A percentile compares a stretch with the other conserved stretches of the same genome.
These are phyloP conservation scores for Xyrichtys novacula DNA, from an alignment of 2,797 vertebrate species.

Conservation along the genomic window DNA sequence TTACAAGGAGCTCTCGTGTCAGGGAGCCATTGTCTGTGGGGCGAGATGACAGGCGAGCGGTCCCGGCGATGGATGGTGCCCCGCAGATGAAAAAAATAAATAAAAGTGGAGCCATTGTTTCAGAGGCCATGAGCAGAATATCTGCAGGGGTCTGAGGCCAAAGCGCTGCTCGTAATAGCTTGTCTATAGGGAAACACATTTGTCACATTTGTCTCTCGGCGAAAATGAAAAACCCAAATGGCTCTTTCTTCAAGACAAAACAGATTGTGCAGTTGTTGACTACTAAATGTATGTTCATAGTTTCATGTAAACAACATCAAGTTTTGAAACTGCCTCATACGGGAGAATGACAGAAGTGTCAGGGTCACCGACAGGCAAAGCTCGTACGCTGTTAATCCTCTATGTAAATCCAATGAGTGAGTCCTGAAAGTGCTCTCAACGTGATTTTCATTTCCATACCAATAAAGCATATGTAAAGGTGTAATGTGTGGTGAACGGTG, in stretches of 20 bases:
- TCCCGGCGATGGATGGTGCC: conserved; percentile 74
- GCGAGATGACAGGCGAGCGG: conserved; percentile 67
- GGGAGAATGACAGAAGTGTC: neutral
- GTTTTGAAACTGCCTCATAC: neutral
- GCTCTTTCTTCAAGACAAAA: conserved; percentile 34
- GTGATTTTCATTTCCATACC: neutral
- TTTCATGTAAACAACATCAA: neutral
- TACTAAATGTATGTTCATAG: conserved; percentile 3
- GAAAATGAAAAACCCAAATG: conserved; percentile 52
- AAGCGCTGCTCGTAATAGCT: conserved; percentile 68
- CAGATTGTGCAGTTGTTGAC: conserved; percentile 3
- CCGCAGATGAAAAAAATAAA: conserved; percentile 76
- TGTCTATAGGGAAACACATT: conserved; percentile 71
- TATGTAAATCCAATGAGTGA: no score
- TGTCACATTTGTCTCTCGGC: conserved; percentile 66
- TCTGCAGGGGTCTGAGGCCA: conserved; percentile 65
- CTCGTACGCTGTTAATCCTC: no score
- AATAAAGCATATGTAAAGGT: neutral
- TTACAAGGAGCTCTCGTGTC: conserved; percentile 78
- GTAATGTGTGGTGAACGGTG: no score
- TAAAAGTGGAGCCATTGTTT: conserved; percentile 73
- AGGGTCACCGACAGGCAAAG: neutral
- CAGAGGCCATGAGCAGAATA: conserved; percentile 65
- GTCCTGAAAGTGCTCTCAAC: no score
- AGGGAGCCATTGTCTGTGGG: conserved; percentile 72